Evolutionary conservation across 2,888 invertebrate species (phyloP), one percentile per base, ranked within the genome.

Genomic region (Tetranychus truncatus): DNA sequence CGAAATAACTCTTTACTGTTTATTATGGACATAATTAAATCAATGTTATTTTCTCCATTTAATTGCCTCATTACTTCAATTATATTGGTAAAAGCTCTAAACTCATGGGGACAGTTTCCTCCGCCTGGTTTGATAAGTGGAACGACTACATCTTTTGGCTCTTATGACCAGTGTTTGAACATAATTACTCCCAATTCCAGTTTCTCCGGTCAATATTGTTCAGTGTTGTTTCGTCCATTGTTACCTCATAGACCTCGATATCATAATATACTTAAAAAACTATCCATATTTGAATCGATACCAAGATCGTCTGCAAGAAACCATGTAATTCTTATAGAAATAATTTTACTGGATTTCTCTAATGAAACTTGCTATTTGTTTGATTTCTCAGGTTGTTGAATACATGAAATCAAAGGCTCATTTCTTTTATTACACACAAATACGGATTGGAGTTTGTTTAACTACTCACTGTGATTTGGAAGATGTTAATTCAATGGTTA

Each of bases 401-500:
- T 6, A 65, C n/a, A 9, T 75, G 15, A 45, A 44, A 11, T 20
- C 24, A 24, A 75, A 75, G 11, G 46, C 75, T 6, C 75, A 75
- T 6, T 76, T 71, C 24, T 78, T 76, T 45, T 78, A 78, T 66
- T 78, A 76, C 72, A 73, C 75, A 20, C 72, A 74, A 21, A 45
- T 76, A 9, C 34, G 77, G 24, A 72, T 76, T 5, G 78, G 74
- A 5, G 73, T 76, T 21, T 78, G 78, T 66, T 44, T 75, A 20
- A 77, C 78, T 3, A 65, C 69, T 24, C 73, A 74, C 34, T 78
- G 78, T 71, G 55, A 55, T 7, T 1, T 24, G 7, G 20, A 75
- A 21, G 78, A 78, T 55, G 71, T 77, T 24, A 45, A 75, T 18
- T 20, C 24, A 8, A 15, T 77, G 18, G 72, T 72, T n/a, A 65